phyloP scores from a whole-genome alignment of 2,113 vertebrate genomes.

The Pelecanus crispus region DNA sequence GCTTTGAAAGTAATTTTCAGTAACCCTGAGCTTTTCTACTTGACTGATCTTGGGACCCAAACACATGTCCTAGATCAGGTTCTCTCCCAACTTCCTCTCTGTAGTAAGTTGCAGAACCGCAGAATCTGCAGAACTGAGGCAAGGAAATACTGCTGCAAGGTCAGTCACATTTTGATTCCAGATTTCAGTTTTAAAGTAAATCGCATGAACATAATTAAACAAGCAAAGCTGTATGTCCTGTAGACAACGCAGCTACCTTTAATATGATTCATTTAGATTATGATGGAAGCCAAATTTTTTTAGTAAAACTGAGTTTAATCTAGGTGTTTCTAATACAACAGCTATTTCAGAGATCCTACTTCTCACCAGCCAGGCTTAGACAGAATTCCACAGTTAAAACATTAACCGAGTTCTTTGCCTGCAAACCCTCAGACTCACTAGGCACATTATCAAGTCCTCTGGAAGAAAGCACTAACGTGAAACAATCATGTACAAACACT shows the following conservation, averaged over 20 bases:
- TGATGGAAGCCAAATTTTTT: not conserved
- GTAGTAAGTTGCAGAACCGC: not conserved
- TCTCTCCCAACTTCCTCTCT: not conserved
- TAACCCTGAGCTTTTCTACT: not conserved
- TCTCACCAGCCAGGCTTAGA: not conserved
- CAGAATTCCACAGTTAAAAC: not conserved
- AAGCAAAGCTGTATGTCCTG: not conserved
- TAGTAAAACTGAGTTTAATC: not conserved
- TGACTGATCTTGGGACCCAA: not conserved
- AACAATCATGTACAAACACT: not conserved
- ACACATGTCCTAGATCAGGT: not conserved
- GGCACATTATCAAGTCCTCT: not conserved
- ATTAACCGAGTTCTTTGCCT: not conserved
- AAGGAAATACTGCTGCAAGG: not conserved
- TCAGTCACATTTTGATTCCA: not conserved
- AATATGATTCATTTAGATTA: not conserved
- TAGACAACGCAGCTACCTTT: not conserved
- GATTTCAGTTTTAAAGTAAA: not conserved
- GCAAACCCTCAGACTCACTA: not conserved
- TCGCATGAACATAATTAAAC: not conserved
- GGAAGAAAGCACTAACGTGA: not conserved
- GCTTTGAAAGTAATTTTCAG: not conserved
- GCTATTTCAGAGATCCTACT: not conserved
- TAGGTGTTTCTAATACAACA: not conserved
- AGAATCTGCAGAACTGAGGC: not conserved